Conservation (phyloP, 1,140 invertebrate species). For the Polypedilum pembai region DNA sequence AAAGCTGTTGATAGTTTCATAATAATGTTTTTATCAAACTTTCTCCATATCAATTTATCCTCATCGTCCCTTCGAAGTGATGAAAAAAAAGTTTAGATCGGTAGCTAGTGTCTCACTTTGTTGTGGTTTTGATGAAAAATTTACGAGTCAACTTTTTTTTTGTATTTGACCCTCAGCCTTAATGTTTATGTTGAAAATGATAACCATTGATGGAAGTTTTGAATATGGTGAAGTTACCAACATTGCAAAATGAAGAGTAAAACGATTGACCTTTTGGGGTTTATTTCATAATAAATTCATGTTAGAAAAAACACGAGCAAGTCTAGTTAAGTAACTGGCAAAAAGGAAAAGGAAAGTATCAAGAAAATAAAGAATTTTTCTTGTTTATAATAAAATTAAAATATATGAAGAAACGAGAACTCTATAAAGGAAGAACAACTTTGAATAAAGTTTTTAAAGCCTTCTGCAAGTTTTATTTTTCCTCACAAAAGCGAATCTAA, state of each 20-base stretch:
- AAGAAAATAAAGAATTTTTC: too few species aligned
- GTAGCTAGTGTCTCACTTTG: background rate
- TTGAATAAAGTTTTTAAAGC: too few species aligned
- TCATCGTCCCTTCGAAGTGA: too few species aligned
- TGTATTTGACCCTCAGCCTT: too few species aligned
- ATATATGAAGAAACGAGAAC: too few species aligned
- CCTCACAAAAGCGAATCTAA: too few species aligned
- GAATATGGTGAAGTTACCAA: too few species aligned
- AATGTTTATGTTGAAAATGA: too few species aligned
- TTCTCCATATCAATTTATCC: background rate
- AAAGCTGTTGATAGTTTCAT: conserved; percentile 18
- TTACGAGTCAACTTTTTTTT: background rate
- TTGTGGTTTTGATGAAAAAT: background rate
- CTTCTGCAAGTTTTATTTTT: too few species aligned
- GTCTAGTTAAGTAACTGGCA: background rate
- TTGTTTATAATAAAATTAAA: too few species aligned
- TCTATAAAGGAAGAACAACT: too few species aligned
- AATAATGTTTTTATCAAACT: background rate
- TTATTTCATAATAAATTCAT: conserved; percentile 19
- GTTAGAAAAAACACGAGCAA: background rate
- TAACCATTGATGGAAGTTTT: too few species aligned
- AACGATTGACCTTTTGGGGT: conserved; percentile 8
- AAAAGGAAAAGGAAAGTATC: background rate
- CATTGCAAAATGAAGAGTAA: background rate
- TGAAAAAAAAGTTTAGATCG: background rate